Percentiles rank a stretch among this genome's conserved stretches.
These are phyloP conservation scores for Propithecus coquereli DNA, from an alignment of 2,113 vertebrate species.

Conservation along the genomic window DNA sequence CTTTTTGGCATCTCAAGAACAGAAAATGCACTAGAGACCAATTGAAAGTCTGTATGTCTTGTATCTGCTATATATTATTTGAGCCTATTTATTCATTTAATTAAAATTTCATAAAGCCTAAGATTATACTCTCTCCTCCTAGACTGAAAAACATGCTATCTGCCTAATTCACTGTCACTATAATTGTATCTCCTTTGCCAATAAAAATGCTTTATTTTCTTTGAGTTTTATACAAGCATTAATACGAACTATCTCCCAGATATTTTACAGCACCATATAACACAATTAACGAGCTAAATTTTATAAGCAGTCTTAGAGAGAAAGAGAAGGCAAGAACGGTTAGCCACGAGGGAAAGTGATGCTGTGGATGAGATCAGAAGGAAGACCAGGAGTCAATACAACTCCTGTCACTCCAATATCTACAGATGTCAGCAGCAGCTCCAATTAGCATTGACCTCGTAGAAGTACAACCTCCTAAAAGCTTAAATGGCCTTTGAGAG, in stretches of 20 bases:
- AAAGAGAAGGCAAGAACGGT: constrained; percentile 51
- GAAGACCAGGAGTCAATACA: constrained; percentile 33
- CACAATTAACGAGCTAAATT: constrained; percentile 54
- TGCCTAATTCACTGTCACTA: not conserved
- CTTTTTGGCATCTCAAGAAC: constrained; percentile 23
- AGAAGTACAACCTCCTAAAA: constrained; percentile 53
- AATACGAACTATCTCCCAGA: constrained; percentile 38
- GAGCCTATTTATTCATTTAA: constrained; percentile 50
- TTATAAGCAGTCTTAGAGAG: constrained; percentile 25
- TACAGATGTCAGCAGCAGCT: constrained; percentile 22
- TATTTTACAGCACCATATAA: constrained; percentile 45
- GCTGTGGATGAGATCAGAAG: constrained; percentile 58
- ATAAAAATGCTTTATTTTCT: constrained; percentile 46
- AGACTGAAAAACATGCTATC: not conserved
- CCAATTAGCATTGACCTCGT: constrained; percentile 28
- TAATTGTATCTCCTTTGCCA: constrained; percentile 33
- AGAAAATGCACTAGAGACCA: constrained; percentile 30
- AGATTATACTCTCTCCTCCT: not conserved
- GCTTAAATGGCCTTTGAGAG: constrained; percentile 1
- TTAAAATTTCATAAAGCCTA: constrained; percentile 59
- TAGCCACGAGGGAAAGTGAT: constrained; percentile 18
- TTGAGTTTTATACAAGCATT: constrained; percentile 23
- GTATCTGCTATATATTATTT: constrained; percentile 21
- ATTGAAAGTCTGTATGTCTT: not conserved
- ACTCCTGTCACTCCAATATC: constrained; percentile 4